Evolutionary conservation across 2,797 vertebrate genomes (phyloP), one percentile per base, ranked within the genome.

Genomic region (Paguma larvata): DNA sequence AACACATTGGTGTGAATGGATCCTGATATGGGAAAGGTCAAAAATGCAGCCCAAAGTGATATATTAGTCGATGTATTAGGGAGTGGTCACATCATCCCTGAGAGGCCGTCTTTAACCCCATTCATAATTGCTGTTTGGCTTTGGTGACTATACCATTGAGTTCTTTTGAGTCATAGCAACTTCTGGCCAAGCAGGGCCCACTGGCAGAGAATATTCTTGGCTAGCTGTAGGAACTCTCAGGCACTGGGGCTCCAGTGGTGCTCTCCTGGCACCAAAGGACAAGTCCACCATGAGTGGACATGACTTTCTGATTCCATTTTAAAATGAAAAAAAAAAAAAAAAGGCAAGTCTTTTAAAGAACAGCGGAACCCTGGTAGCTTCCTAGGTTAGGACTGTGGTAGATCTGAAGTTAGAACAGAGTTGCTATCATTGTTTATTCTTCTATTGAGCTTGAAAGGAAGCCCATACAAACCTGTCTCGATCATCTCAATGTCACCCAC

Each of bases 351-450:
- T 92, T 96, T 86, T 82, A 41, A 90, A 32, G 59, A 90, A 18
- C 83, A 75, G 38, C 59, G 11, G 34, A 73, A 25, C 14, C 19
- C 92, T 27, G n/a, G 62, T 92, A 72, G 68, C 46, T 72, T 94
- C 14, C 46, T 41, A 44, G 65, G 21, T 75, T 48, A 82, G 75
- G 41, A 53, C 14, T n/a, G 23, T 41, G n/a, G 30, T 73, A 56
- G 46, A 56, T 21, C 16, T 68, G 72, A 88, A 62, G n/a, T 84
- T 89, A 92, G 34, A 83, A 68, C 3, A 72, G 72, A 70, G 44
- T 68, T 91, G 34, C 44, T 96, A 9, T 48, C 85, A 30, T 92
- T 93, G 25, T 80, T 97, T 65, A 83, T 85, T 80, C 75, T 95
- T 84, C 70, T 21, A 44, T 30, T 96, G 62, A 88, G 72, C 77